Evolutionary conservation across 2,113 vertebrate species (phyloP), one percentile per base, ranked within the genome.

Genomic region (Sturnus vulgaris): DNA sequence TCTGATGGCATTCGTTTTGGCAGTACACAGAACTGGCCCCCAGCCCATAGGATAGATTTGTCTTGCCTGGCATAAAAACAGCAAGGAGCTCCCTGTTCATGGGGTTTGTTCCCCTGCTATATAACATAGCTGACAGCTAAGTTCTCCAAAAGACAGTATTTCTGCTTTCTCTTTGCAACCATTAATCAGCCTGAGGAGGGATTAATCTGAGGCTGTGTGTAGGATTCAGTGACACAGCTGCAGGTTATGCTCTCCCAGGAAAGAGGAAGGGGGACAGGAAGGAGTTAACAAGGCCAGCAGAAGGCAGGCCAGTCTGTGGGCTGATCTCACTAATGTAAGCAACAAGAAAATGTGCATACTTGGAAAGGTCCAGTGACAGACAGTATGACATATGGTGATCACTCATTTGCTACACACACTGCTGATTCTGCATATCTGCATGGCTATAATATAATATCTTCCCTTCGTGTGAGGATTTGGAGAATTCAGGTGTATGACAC

Each of bases 271-370:
- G 11, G 17, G n/a, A 17, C 63, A 91, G 65, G 63, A 88, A 86
- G 56, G 68, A 86, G 92, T 94, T 92, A 95, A 96, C 17, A 79
- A 52, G 56, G 59, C 33, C 81, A 96, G 66, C 79, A 96, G 89
- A 95, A 95, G 53, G 75, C 81, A 93, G 50, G 25, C 18, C 50
- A 76, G 42, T 46, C 78, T 66, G 68, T 59, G 85, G 72, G 76
- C 33, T 87, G 85, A 83, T 90, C 55, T 85, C 55, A 39, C 50
- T 95, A 92, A 90, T 78, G 52, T 96, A 93, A 91, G 79, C 90
- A 96, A 93, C 52, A 72, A 73, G 46, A 94, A 91, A 95, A 95
- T 69, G 61, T 60, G 65, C 82, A 79, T 71, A 84, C 82, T 92
- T 90, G 69, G 72, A 88, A 91, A 94, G 53, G 79, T 52, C 90